Evolutionary conservation across 2,888 invertebrate genomes (phyloP).

Genomic region (Leucophora obtusa): DNA sequence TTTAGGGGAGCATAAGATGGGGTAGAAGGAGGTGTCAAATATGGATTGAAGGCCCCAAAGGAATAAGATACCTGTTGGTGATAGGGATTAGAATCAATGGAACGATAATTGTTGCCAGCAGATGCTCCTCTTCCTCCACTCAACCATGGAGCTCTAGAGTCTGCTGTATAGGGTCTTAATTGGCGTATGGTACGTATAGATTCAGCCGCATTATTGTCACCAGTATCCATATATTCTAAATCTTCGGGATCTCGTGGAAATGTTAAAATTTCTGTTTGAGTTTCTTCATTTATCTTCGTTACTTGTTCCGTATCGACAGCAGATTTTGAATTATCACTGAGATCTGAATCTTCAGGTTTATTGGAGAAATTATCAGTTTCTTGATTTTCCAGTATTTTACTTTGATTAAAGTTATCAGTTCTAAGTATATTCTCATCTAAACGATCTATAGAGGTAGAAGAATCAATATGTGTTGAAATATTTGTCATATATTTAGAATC

Average conservation of each 20-base stretch:
- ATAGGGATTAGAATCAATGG: conserved; percentile 70
- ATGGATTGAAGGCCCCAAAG: conserved; percentile 75
- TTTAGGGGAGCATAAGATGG: conserved; percentile 52
- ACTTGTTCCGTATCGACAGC: background rate
- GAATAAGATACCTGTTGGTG: conserved; percentile 66
- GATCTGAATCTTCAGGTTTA: background rate
- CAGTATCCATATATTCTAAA: conserved; percentile 64
- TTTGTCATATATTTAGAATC: background rate
- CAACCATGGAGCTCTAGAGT: conserved; percentile 67
- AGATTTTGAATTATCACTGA: background rate
- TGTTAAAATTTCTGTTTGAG: conserved; percentile 35
- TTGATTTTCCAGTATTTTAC: background rate
- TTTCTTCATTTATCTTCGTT: background rate
- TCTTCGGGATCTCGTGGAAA: conserved; percentile 58
- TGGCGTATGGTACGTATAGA: conserved; percentile 74
- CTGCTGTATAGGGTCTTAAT: conserved; percentile 69
- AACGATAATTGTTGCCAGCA: conserved; percentile 68
- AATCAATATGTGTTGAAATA: background rate
- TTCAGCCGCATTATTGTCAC: conserved; percentile 70
- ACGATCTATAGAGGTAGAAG: background rate
- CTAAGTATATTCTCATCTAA: background rate
- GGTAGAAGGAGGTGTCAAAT: conserved; percentile 72
- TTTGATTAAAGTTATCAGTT: background rate
- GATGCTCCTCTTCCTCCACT: conserved; percentile 15
- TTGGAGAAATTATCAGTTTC: background rate